Evolutionary conservation across 1,140 invertebrate species (phyloP), one percentile per base, ranked within the genome.

Genomic region (Alviniconcha marisindica): DNA sequence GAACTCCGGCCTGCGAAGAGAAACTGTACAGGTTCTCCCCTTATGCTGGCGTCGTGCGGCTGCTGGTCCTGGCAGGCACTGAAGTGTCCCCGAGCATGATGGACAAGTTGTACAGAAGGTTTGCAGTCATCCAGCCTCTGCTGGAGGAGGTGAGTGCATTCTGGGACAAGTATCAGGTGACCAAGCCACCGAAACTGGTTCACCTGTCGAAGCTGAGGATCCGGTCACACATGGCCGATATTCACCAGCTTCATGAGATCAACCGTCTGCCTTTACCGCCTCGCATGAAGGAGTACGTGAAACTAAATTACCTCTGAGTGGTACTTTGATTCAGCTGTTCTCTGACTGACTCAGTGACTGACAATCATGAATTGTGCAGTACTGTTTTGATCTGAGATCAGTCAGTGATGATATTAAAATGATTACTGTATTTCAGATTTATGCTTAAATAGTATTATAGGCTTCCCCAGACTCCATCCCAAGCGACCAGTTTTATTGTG

Each of bases 131-230:
- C 12, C 69, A 48, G 2, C 44, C 56, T 21, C 76, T 88, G 14
- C 78, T 88, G 42, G 82, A 85, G 51, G 87, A 88, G 63, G 56
- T 88, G 40, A 86, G 81, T 78, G 82, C 78, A n/a, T 88, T 84
- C 48, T 83, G 86, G 83, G 83, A 84, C 42, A 87, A 73, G 38
- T 83, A 81, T 73, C 77, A 83, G 42, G 28, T 81, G 44, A 76
- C 63, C 31, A 85, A 81, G 56, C 84, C 85, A 4, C 74, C 81
- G 18, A 86, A 86, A 71, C 79, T 88, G n/a, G 77, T 84, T n/a
- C 87, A 88, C 44, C 60, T 88, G 28, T 78, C 86, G 33, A 86
- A 87, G 63, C 83, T 87, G 77, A 69, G 82, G 24, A 85, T 88
- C 5, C 83, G 87, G 31, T 81, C 42, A 28, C 76, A 82, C 71